phyloP scores from a whole-genome alignment of 2,888 invertebrate genomes.

The Eulithis prunata region DNA sequence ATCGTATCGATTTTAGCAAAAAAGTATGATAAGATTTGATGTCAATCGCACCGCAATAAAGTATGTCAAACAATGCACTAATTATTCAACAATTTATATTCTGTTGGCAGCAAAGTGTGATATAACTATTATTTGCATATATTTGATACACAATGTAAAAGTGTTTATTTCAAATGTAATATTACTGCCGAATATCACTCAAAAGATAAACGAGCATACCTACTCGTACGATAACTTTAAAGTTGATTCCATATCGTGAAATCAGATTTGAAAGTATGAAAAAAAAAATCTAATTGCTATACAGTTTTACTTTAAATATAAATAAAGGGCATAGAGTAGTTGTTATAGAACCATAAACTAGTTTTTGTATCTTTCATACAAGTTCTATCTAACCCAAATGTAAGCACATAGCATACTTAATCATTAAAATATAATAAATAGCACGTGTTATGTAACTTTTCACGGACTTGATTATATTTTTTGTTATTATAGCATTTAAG shows the following conservation, averaged over 20 bases:
- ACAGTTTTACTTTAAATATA: neutral
- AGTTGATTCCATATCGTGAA: neutral
- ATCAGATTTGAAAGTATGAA: neutral
- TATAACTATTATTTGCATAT: neutral
- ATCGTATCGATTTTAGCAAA: conserved; percentile 67
- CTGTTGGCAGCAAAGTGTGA: neutral
- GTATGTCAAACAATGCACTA: conserved; percentile 17
- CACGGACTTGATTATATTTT: conserved; percentile 81
- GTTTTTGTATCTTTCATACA: conserved; percentile 47
- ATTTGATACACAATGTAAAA: neutral
- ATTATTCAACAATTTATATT: neutral
- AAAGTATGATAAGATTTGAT: conserved; percentile 51
- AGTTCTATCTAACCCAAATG: conserved; percentile 57
- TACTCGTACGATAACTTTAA: neutral
- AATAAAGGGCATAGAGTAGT: neutral
- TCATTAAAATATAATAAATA: conserved; percentile 60
- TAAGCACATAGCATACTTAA: conserved; percentile 67
- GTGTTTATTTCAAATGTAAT: neutral
- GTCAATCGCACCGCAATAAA: conserved; percentile 13
- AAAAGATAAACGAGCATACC: neutral
- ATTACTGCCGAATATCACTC: neutral
- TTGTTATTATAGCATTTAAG: conserved; percentile 77
- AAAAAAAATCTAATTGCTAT: neutral
- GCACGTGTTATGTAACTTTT: conserved; percentile 80
- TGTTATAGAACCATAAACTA: conserved; percentile 24